Evolutionary conservation across 1,140 invertebrate species (phyloP), one percentile per base, ranked within the genome.

Genomic region (Lepidotrigona ventralis): DNA sequence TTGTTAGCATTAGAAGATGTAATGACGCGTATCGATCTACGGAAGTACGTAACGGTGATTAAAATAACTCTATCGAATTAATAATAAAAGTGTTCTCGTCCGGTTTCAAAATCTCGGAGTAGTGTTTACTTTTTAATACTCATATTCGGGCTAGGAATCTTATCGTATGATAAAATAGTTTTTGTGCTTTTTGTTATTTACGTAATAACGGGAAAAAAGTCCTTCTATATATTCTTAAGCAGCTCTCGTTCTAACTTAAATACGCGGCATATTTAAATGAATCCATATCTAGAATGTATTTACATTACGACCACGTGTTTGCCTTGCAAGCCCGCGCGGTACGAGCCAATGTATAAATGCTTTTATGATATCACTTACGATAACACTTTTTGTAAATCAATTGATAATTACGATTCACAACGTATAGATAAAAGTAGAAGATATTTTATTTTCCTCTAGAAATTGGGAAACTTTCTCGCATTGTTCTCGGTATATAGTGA

Each of bases 341-440:
- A 58, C 17, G 14, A 69, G 29, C 26, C 39, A 12, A 29, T 11
- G 54, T 39, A 19, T 23, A 54, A 70, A 71, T 33, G 39, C 26
- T 83, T 83, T 78, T 71, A 54, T 54, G 66, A 71, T 78, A 63
- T 66, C 74, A n/a, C 26, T 33, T 29, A 66, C 51, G 60, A 81
- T 81, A 69, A 29, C 33, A 15, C 46, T 78, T 71, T 66, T 83
- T 46, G 75, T 78, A 83, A 83, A 71, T 75, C 70, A 29, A 46
- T 77, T 78, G 71, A 78, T 78, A 78, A 78, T 39, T 54, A 54
- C 64, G 26, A 71, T 71, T 46, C 21, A 33, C 58, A 3, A 70
- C 21, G 23, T 78, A 60, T 11, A 66, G 21, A 14, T 11, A 39
- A 23, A 12, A 33, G n/a, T n/a, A 23, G 9, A 15, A 6, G 26